Evolutionary conservation across 2,797 vertebrate species (phyloP), one percentile per base, ranked within the genome.

Genomic region (Sylvilagus floridanus): DNA sequence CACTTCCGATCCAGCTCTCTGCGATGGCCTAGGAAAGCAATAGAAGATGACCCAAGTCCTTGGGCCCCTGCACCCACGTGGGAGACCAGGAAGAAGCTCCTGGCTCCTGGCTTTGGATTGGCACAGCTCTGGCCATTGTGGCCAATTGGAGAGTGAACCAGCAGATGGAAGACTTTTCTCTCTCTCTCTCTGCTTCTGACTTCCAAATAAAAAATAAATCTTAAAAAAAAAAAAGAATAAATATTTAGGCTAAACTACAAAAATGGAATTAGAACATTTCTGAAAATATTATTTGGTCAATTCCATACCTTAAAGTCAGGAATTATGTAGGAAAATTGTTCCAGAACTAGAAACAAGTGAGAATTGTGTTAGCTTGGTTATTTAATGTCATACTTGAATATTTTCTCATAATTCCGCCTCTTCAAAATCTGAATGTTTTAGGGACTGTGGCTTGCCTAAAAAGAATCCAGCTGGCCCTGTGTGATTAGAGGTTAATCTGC

Each of bases 211-310:
- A 47, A 47, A 47, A 47, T 47, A 47, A 1, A 47, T 47, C 42
- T 9, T 47, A 8, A 10, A 47, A 47, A 42, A 42, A 42, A 42
- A 47, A 47, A 47, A 47, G 42, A 47, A 35, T 92, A 72, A n/a
- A 47, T 28, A 83, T 19, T 69, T 14, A 71, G 69, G 32, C 68
- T 21, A 54, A 57, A 72, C 72, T n/a, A 73, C 52, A 42, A 50
- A 75, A 22, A n/a, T 19, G n/a, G 68, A 84, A 77, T 81, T n/a
- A 72, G 75, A 91, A 65, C 2, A 26, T 65, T 92, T 88, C 88
- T 86, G n/a, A 87, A 91, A 78, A 68, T 85, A 7, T 81, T 73
- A 50, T 47, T 52, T 71, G 75, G 32, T 69, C 13, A 77, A 1
- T 54, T 86, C 28, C 79, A n/a, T 68, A 52, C 37, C 32, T 75